These are phyloP conservation scores for Noctua comes DNA, from an alignment of 2,888 invertebrate genomes.

Conservation along the genomic window DNA sequence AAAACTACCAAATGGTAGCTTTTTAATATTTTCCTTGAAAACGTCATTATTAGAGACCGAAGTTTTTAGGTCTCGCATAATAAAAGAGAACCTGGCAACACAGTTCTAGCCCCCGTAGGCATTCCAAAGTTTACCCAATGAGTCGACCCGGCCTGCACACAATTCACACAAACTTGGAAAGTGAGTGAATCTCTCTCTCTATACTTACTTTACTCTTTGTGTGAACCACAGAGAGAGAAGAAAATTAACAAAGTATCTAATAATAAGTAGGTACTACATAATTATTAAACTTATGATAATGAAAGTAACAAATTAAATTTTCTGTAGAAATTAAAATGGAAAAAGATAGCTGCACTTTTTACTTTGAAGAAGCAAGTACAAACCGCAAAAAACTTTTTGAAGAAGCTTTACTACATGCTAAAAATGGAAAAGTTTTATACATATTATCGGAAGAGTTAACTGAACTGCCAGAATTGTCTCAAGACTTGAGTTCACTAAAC, in stretches of 20 bases:
- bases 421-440: constrained; percentile 84
- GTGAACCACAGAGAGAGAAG: no score
- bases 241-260: not conserved
- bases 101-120: no score
- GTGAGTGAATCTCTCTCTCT: no score
- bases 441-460: constrained; percentile 81
- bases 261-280: not conserved
- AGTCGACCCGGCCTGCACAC: no score
- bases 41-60: no score
- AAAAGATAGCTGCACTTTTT: constrained; percentile 70
- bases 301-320: not conserved
- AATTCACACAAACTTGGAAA: not conserved
- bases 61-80: no score
- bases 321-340: constrained; percentile 24
- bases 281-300: not conserved
- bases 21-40: no score
- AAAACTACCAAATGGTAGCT: no score
- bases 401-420: constrained; percentile 78
- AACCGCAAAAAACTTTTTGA: constrained; percentile 83
- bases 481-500: constrained; percentile 78
- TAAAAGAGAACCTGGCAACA: no score
- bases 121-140: no score
- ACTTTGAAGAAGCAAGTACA: constrained; percentile 71
- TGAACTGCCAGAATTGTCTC: constrained; percentile 84
- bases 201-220: no score